Evolutionary conservation across 2,888 invertebrate genomes (phyloP), one percentile per base, ranked within the genome.

Genomic region (Cataglyphis altisquamis): DNA sequence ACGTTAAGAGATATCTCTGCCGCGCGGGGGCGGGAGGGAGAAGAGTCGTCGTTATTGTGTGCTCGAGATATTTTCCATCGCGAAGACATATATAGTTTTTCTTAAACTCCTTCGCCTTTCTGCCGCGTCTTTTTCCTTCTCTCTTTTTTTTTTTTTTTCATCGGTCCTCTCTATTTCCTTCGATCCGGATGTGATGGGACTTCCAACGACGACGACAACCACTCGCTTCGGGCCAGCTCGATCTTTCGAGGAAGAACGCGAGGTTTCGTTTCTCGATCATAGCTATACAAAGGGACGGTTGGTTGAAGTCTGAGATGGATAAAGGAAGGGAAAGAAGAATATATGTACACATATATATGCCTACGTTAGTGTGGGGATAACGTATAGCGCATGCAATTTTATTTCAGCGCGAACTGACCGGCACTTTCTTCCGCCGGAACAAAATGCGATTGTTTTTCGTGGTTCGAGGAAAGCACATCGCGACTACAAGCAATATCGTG

Each of bases 161-260:
- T 67, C 48, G 45, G 60, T 70, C 60, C 45, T 63, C 80, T 62
- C 75, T 73, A 32, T 87, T 82, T 78, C 63, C 39, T 45, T 70
- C 60, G 62, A 66, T 41, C 60, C 52, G 55, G 62, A 68, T 64
- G 84, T 82, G 87, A 87, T 87, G 84, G 82, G 74, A 82, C 60
- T 82, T 86, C 57, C 52, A 78, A 77, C 74, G 55, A 75, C 75
- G 6, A 77, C 75, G 25, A 55, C 75, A 36, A 21, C 25, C 18
- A 10, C 6, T 52, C 55, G 68, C 55, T 57, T 25, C 39, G 52
- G 15, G 41, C 67, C 77, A 86, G 62, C 60, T 83, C 74, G 86
- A 83, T 62, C 86, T 86, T 36, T 80, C 36, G 74, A 39, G 74
- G 68, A 70, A 84, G 55, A 84, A 48, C 60, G 32, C 45, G 67